Conservation (phyloP, 2,888 invertebrate genomes). For the Brenthis hecate region DNA sequence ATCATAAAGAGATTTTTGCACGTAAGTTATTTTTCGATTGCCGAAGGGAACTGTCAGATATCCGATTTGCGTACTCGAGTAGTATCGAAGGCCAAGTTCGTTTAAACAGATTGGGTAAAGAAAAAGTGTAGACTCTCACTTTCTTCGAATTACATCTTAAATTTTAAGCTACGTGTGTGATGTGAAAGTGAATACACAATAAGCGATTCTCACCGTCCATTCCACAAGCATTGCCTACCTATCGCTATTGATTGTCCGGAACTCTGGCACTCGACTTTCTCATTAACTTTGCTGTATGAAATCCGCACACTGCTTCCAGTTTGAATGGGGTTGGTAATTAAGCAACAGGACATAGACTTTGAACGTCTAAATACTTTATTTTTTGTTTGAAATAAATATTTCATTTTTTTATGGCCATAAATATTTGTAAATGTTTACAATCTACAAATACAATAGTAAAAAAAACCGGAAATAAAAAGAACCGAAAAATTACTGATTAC, state of each 20-base stretch:
- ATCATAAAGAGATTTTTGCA: constrained; percentile 44
- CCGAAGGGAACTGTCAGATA: constrained; percentile 32
- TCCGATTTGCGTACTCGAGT: constrained; percentile 25
- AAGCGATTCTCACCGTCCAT: constrained; percentile 53
- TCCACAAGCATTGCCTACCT: constrained; percentile 51
- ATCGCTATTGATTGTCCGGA: constrained; percentile 51
- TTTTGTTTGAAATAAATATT: neutral
- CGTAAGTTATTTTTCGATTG: constrained; percentile 48
- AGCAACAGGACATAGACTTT: constrained; percentile 6
- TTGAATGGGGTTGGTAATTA: constrained; percentile 13
- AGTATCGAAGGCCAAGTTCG: constrained; percentile 26
- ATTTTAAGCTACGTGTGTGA: constrained; percentile 56
- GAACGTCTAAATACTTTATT: neutral
- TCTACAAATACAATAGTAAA: too few relatives aligned
- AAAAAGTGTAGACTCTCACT: constrained; percentile 75
- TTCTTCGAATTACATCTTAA: constrained; percentile 66
- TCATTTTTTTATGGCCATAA: too few relatives aligned
- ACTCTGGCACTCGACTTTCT: constrained; percentile 50
- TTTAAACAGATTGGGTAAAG: constrained; percentile 64
- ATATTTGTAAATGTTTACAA: too few relatives aligned
- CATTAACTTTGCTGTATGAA: constrained; percentile 47
- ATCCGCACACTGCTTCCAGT: constrained; percentile 18
- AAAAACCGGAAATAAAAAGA: too few relatives aligned
- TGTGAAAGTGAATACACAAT: constrained; percentile 72
- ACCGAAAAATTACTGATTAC: too few relatives aligned